Conservation (phyloP, 2,888 invertebrate species). For the Cistogaster globosa region DNA sequence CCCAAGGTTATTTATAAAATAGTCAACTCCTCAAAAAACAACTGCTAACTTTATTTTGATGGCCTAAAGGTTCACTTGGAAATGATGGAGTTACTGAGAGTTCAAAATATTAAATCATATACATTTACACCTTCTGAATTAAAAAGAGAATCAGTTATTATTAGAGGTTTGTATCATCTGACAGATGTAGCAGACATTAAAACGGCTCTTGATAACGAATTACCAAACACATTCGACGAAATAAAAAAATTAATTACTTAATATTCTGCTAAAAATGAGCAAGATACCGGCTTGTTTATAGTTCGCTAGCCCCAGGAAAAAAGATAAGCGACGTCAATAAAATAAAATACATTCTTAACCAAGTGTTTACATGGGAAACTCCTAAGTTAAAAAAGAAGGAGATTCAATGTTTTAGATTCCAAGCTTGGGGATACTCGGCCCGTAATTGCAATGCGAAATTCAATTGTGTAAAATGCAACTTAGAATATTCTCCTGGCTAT, state of each 20-base stretch:
- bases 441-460: conserved; percentile 17
- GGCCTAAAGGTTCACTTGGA: background rate
- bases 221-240: no score
- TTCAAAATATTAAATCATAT: conserved; percentile 1
- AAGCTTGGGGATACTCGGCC: conserved; percentile 2
- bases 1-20: background rate
- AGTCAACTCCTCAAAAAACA: background rate
- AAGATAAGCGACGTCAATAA: background rate
- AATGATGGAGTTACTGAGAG: background rate
- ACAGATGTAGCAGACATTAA: conserved; percentile 8
- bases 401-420: conserved; percentile 10
- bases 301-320: conserved; percentile 20
- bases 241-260: conserved; percentile 11
- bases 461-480: conserved; percentile 24
- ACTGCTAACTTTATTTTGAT: no score
- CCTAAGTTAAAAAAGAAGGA: no score
- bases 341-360: no score
- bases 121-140: conserved; percentile 20
- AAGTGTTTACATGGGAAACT: no score
- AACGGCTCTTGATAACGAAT: conserved; percentile 4
- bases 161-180: conserved; percentile 21
- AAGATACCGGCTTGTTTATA: conserved; percentile 14
- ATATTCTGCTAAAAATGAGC: conserved; percentile 3
- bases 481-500: background rate
- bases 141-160: conserved; percentile 5